Conservation (phyloP, 2,888 invertebrate species). For the Acronicta aceris region DNA sequence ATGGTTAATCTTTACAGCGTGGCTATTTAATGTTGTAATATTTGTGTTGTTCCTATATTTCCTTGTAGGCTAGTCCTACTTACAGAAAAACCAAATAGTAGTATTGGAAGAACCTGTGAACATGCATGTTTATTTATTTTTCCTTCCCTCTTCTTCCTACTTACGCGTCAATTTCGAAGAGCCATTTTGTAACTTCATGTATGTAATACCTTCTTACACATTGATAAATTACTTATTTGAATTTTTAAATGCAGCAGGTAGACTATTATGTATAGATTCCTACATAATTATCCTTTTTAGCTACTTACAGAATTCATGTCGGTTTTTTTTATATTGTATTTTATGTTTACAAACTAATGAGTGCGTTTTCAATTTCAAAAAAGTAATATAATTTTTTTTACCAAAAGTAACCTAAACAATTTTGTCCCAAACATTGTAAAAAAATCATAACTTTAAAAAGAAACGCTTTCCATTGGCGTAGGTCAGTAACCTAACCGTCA, state of each 20-base stretch:
- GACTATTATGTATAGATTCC: neutral
- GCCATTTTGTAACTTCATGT: conserved; percentile 1
- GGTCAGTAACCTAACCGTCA: conserved; percentile 87
- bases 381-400: neutral
- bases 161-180: conserved; percentile 7
- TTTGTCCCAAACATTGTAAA: conserved; percentile 7
- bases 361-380: conserved; percentile 7
- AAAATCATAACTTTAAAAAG: conserved; percentile 32
- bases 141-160: conserved; percentile 27
- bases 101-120: conserved; percentile 1
- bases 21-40: too few species aligned
- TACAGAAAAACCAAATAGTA: conserved; percentile 9
- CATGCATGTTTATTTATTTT: conserved; percentile 9
- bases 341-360: neutral
- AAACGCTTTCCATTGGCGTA: conserved; percentile 70
- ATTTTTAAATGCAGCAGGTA: conserved; percentile 15
- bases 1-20: too few species aligned
- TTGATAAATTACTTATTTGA: conserved; percentile 1
- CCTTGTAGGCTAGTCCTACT: conserved; percentile 14
- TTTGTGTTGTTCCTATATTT: conserved; percentile 14
- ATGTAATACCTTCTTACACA: neutral
- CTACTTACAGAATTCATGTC: neutral
- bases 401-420: neutral
- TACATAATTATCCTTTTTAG: conserved; percentile 1
- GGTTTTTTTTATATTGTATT: neutral